A percentile compares a stretch with the other conserved stretches of the same genome.
These are phyloP conservation scores for Malthinus seriepunctatus DNA, from an alignment of 2,888 invertebrate genomes.

Conservation along the genomic window DNA sequence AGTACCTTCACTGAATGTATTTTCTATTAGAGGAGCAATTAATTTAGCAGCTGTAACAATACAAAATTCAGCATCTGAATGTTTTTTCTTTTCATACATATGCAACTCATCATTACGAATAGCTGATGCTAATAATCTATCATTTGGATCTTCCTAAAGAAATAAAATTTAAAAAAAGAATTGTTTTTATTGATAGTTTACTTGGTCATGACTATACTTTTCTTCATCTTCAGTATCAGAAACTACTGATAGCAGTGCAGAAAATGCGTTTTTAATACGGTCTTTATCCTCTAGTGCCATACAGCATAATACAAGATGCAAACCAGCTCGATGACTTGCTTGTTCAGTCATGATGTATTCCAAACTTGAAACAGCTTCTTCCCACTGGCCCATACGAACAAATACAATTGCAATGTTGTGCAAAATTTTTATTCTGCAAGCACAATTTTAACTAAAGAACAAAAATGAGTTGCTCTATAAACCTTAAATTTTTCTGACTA, in stretches of 20 bases:
- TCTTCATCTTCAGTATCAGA: constrained; percentile 82
- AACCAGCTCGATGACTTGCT: constrained; percentile 73
- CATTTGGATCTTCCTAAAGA: constrained; percentile 52
- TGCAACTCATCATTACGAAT: constrained; percentile 79
- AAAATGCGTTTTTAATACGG: constrained; percentile 91
- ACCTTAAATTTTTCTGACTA: constrained; percentile 90
- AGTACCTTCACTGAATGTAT: constrained; percentile 66
- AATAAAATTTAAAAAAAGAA: background rate
- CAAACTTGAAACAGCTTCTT: constrained; percentile 94
- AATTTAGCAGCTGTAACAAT: constrained; percentile 86
- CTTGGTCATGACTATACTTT: constrained; percentile 60
- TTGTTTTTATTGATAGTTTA: constrained; percentile 18
- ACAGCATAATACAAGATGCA: constrained; percentile 88
- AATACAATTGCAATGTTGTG: constrained; percentile 96
- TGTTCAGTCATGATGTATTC: constrained; percentile 98
- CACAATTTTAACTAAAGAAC: background rate
- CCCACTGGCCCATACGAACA: constrained; percentile 94
- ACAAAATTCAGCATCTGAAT: constrained; percentile 76
- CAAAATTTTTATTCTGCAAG: constrained; percentile 86
- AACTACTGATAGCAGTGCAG: constrained; percentile 85
- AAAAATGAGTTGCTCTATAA: background rate
- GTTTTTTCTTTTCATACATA: constrained; percentile 70
- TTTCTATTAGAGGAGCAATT: constrained; percentile 84
- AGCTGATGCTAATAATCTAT: constrained; percentile 59
- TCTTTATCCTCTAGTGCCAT: constrained; percentile 90